These are phyloP conservation scores for Coturnix japonica DNA, from an alignment of 2,113 vertebrate genomes.

Conservation along the genomic window DNA sequence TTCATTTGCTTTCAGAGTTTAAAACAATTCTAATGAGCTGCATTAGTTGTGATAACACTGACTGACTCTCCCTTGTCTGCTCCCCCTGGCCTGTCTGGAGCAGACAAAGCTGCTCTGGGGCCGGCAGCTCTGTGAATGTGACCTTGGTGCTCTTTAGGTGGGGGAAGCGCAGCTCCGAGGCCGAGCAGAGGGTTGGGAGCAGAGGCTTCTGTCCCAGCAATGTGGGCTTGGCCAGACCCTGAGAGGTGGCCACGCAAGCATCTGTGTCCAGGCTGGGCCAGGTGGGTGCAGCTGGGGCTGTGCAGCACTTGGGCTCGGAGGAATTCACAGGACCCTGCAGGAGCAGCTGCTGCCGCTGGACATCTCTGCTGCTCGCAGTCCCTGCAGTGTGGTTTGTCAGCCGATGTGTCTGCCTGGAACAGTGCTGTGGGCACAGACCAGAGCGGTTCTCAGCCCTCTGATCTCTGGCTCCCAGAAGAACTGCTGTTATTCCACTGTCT, in stretches of 20 bases:
- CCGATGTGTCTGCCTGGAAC: not conserved
- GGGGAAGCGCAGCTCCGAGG: not conserved
- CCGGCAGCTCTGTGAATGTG: constrained; percentile 1
- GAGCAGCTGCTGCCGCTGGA: not conserved
- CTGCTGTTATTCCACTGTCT: not conserved
- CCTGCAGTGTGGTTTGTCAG: not conserved
- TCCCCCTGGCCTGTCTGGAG: constrained; percentile 48
- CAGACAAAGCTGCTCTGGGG: constrained; percentile 29
- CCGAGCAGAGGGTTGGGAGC: not conserved
- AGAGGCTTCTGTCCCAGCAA: accelerated
- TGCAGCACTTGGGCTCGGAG: accelerated
- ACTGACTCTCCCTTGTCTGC: constrained; percentile 50
- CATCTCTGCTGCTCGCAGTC: not conserved
- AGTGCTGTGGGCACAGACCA: not conserved
- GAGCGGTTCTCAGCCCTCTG: not conserved
- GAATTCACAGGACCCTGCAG: not conserved
- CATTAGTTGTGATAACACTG: constrained; percentile 72
- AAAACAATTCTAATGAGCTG: constrained; percentile 75
- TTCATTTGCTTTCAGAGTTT: constrained; percentile 76
- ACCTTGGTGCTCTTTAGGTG: constrained; percentile 41
- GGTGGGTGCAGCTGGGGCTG: not conserved
- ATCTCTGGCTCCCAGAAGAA: not conserved
- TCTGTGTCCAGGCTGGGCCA: not conserved
- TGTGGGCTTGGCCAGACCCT: accelerated
- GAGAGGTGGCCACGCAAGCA: not conserved